Evolutionary conservation across 2,888 invertebrate genomes (phyloP).

Genomic region (Tineola bisselliella): DNA sequence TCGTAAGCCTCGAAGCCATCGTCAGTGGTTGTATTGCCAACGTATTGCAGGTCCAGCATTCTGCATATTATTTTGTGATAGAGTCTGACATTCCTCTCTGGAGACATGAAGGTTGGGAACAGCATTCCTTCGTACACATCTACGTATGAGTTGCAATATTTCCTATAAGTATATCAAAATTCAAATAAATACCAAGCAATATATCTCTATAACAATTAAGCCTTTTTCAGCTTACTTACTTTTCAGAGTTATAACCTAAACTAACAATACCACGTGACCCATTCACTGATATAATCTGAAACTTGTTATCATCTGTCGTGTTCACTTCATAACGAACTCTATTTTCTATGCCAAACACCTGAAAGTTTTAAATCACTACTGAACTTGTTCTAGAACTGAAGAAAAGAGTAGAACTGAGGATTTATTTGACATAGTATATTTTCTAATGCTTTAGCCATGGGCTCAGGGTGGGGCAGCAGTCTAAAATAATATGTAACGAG

Average conservation of each 20-base stretch:
- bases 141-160: slow-evolving; percentile 73
- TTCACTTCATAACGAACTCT: slow-evolving; percentile 22
- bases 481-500: no score
- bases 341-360: neutral
- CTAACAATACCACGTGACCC: slow-evolving; percentile 28
- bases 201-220: no score
- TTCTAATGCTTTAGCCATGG: no score
- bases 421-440: no score
- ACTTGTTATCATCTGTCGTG: slow-evolving; percentile 30
- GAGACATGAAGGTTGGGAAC: slow-evolving; percentile 71
- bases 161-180: slow-evolving; percentile 41
- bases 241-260: neutral
- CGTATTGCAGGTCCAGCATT: slow-evolving; percentile 58
- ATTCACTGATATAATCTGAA: slow-evolving; percentile 34
- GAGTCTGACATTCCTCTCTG: slow-evolving; percentile 63
- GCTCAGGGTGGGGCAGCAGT: no score
- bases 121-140: slow-evolving; percentile 77
- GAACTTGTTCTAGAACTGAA: no score
- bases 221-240: no score
- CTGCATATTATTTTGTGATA: slow-evolving; percentile 83
- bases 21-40: slow-evolving; percentile 24
- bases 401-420: no score
- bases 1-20: slow-evolving; percentile 67
- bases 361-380: neutral
- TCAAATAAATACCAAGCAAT: no score